Evolutionary conservation across 2,113 vertebrate genomes (phyloP), one percentile per base, ranked within the genome.

Genomic region (Cyanocitta stelleri): DNA sequence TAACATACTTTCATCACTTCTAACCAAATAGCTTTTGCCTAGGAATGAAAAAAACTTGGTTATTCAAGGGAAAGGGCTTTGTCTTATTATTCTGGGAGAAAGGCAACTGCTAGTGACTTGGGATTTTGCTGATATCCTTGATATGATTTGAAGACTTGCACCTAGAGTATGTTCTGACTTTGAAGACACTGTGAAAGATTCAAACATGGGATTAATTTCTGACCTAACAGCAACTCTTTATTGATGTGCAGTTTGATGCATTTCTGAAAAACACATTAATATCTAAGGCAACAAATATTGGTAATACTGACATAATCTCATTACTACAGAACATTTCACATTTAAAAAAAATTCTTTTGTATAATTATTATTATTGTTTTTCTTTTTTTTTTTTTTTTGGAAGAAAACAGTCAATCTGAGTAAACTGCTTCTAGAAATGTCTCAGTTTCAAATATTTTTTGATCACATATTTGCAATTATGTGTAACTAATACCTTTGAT

Each of bases 1-100:
- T 85, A 91, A 59, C 4, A 35, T 44, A 52, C 35, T 88, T 93
- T 95, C 92, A 94, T 90, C 85, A 90, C 59, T 46, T 88, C n/a
- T 62, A 69, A 46, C 54, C 43, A 85, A 88, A 90, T 54, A 86
- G 20, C 8, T 88, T 84, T 87, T 90, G n/a, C 71, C 27, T 68
- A 35, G 62, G 46, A 94, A 91, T 69, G 66, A 54, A 87, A 90
- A 83, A 83, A 87, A 39, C 7, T 43, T n/a, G 24, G 9, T 16
- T 83, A 21, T 95, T 92, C 73, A 84, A 1, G 10, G 41, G 35
- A 83, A 88, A 54, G 18, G 16, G 6, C 3, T 93, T 90, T 93
- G 44, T 67, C 11, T 59, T 82, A 35, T 43, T 73, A 32, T 85
- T 90, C 22, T 62, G 26, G 69, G 33, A 87, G 23, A 77, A 1